phyloP scores from a whole-genome alignment of 1,140 invertebrate species.

The Lepidurus couesii region DNA sequence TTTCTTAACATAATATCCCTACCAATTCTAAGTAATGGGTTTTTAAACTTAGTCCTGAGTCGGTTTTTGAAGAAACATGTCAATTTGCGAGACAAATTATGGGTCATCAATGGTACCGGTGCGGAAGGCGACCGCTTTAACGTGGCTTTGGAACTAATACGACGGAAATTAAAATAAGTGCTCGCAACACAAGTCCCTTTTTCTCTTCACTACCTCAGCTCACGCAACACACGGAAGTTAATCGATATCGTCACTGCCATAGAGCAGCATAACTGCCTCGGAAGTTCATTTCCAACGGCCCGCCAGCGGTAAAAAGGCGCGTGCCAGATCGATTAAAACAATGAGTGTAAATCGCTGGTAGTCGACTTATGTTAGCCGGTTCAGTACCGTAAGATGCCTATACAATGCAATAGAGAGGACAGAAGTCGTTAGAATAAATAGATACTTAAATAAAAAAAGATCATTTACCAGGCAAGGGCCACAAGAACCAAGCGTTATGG shows the following conservation, averaged over 20 bases:
- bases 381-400: slow-evolving; percentile 15
- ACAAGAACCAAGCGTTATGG: slow-evolving; percentile 10
- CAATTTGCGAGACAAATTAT: slow-evolving; percentile 8
- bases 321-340: slow-evolving; percentile 89
- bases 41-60: slow-evolving; percentile 4
- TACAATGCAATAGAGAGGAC: not conserved
- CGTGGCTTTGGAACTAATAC: slow-evolving; percentile 4
- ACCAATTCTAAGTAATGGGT: not conserved
- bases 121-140: slow-evolving; percentile 29
- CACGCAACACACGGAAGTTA: not conserved
- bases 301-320: slow-evolving; percentile 85
- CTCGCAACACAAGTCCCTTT: slow-evolving; percentile 19
- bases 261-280: slow-evolving; percentile 77
- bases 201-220: not conserved
- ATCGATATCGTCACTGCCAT: slow-evolving; percentile 45
- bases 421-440: slow-evolving; percentile 22
- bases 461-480: not conserved
- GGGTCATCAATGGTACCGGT: slow-evolving; percentile 22
- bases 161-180: slow-evolving; percentile 23
- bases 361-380: slow-evolving; percentile 69
- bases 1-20: not conserved
- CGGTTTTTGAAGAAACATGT: not conserved
- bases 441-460: not conserved
- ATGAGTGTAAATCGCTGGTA: slow-evolving; percentile 91
- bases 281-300: slow-evolving; percentile 80